Evolutionary conservation across 1,140 invertebrate species (phyloP).

Genomic region (Pseudomyrmex pallidus): DNA sequence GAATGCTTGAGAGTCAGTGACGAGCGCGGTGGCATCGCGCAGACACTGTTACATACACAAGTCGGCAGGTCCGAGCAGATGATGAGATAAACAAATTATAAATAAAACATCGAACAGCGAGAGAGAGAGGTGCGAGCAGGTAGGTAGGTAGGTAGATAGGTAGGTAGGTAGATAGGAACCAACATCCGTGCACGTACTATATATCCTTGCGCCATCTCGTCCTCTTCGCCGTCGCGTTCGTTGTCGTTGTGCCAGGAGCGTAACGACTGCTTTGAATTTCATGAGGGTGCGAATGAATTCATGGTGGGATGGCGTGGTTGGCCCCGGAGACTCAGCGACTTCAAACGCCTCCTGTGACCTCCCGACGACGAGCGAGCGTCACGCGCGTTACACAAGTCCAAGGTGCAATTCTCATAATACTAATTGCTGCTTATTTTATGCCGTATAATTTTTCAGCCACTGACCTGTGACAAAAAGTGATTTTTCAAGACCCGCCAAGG

Average conservation of each 20-base stretch:
- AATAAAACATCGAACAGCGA: conserved; percentile 81
- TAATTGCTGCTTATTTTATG: conserved; percentile 54
- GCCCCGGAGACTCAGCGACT: conserved; percentile 61
- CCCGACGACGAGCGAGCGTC: neutral
- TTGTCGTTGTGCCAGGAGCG: conserved; percentile 75
- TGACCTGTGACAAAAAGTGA: neutral
- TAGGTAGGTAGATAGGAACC: conserved; percentile 58
- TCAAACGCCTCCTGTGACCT: conserved; percentile 60
- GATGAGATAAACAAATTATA: conserved; percentile 82
- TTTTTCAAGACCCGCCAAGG: neutral
- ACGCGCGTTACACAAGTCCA: conserved; percentile 38
- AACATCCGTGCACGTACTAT: conserved; percentile 45
- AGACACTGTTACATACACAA: conserved; percentile 31
- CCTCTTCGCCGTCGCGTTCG: conserved; percentile 51
- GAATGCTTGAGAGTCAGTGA: conserved; percentile 36
- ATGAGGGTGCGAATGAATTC: conserved; percentile 81
- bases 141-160: conserved; percentile 6
- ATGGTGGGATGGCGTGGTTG: conserved; percentile 72
- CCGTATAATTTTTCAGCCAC: conserved; percentile 16
- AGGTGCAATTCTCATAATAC: conserved; percentile 58
- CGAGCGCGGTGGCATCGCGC: neutral
- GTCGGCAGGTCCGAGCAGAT: conserved; percentile 68
- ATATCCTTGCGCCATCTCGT: conserved; percentile 33
- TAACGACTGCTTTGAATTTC: conserved; percentile 83
- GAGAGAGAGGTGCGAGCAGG: conserved; percentile 37